Percentiles rank a stretch among this genome's conserved stretches.
Conservation (phyloP, 2,888 invertebrate species). For the Agrotis ipsilon region DNA sequence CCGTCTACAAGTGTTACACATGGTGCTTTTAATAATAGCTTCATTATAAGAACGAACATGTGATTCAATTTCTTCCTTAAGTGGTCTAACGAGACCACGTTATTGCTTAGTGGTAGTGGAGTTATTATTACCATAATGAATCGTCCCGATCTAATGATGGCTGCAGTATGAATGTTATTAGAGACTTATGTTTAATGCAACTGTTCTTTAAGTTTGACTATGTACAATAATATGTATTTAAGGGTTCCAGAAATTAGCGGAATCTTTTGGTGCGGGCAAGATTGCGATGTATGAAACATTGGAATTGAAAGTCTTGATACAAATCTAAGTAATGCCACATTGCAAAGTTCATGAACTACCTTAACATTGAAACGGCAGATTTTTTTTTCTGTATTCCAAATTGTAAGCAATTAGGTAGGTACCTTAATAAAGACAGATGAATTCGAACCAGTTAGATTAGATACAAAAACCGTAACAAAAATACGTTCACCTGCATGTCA, state of each 20-base stretch:
- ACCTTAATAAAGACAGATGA: background rate
- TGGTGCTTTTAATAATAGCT: slow-evolving; percentile 35
- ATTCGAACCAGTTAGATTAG: slow-evolving; percentile 21
- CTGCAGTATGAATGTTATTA: slow-evolving; percentile 1
- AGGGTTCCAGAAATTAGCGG: background rate
- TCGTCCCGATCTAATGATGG: background rate
- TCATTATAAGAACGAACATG: slow-evolving; percentile 28
- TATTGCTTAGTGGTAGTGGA: background rate
- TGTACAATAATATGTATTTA: background rate
- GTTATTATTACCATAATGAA: slow-evolving; percentile 3
- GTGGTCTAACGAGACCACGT: slow-evolving; percentile 17
- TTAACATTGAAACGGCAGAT: too few species aligned
- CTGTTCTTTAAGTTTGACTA: background rate
- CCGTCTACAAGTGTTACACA: slow-evolving; percentile 13
- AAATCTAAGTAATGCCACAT: background rate
- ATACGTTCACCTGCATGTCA: slow-evolving; percentile 59
- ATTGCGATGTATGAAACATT: too few species aligned
- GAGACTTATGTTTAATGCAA: too few species aligned
- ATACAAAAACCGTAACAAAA: slow-evolving; percentile 23
- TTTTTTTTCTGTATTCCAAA: background rate
- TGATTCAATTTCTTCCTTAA: slow-evolving; percentile 8
- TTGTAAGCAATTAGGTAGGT: background rate
- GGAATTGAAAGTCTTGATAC: background rate
- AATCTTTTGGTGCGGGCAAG: too few species aligned
- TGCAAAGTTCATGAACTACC: too few species aligned